phyloP scores from a whole-genome alignment of 2,797 vertebrate species.

The Sebastes matsubarae region DNA sequence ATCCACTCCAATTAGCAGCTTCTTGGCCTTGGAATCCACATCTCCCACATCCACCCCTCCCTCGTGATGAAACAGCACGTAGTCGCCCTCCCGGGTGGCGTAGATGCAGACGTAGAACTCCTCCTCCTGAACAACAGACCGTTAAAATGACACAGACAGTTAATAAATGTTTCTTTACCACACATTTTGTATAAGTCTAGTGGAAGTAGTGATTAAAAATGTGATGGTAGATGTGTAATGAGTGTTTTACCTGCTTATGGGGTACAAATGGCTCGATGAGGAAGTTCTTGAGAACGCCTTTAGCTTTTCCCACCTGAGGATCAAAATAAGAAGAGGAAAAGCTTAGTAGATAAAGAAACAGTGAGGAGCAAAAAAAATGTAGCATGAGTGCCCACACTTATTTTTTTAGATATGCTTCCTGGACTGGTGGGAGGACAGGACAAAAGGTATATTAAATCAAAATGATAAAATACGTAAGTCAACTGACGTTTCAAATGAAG shows the following conservation, averaged over 20 bases:
- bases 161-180: background rate
- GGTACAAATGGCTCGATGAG: slow-evolving; percentile 96
- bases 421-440: background rate
- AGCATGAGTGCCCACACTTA: background rate
- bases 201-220: background rate
- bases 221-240: background rate
- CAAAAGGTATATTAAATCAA: background rate
- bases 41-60: slow-evolving; percentile 96
- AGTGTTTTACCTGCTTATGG: slow-evolving; percentile 89
- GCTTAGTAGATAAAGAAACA: background rate
- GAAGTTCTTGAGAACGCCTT: slow-evolving; percentile 94
- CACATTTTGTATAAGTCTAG: background rate
- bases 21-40: slow-evolving; percentile 93
- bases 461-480: background rate
- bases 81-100: slow-evolving; percentile 92
- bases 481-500: slow-evolving; percentile 3
- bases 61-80: slow-evolving; percentile 93
- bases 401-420: background rate
- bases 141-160: background rate
- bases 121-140: slow-evolving; percentile 83
- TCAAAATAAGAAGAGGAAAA: background rate
- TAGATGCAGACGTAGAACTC: slow-evolving; percentile 97
- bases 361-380: background rate
- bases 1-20: slow-evolving; percentile 89
- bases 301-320: slow-evolving; percentile 93